Conservation (phyloP, 2,888 invertebrate genomes). For the Epinotia nisella region DNA sequence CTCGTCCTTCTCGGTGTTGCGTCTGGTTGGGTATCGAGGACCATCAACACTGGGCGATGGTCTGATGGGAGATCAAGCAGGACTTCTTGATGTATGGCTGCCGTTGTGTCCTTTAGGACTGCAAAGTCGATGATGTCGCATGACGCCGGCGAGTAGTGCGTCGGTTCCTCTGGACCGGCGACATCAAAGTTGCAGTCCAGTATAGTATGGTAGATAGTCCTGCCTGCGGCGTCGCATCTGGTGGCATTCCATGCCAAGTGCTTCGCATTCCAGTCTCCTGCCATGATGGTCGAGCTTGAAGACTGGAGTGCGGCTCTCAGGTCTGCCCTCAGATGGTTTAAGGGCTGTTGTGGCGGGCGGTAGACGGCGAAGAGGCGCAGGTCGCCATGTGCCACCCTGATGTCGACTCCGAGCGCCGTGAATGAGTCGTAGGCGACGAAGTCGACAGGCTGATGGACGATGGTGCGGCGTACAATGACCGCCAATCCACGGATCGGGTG, state of each 20-base stretch:
- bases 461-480: not conserved
- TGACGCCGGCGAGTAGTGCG: not conserved
- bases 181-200: not conserved
- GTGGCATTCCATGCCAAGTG: not conserved
- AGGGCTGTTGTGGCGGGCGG: not conserved
- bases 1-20: not conserved
- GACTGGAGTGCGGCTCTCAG: not conserved
- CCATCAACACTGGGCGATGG: not conserved
- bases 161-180: not conserved
- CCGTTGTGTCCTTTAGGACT: not conserved
- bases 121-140: conserved; percentile 3
- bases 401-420: conserved; percentile 13
- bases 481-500: not conserved
- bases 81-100: not conserved
- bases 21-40: not conserved
- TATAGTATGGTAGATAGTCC: rapidly evolving
- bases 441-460: conserved; percentile 20
- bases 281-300: not conserved
- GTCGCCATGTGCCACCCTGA: not conserved
- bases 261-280: not conserved
- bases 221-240: rapidly evolving
- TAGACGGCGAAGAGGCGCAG: not conserved
- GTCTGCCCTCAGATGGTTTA: not conserved
- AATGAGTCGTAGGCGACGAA: not conserved
- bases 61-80: not conserved